Percentiles rank a stretch among this genome's conserved stretches.
phyloP scores from a whole-genome alignment of 2,888 invertebrate species.

The Athalia circularis region DNA sequence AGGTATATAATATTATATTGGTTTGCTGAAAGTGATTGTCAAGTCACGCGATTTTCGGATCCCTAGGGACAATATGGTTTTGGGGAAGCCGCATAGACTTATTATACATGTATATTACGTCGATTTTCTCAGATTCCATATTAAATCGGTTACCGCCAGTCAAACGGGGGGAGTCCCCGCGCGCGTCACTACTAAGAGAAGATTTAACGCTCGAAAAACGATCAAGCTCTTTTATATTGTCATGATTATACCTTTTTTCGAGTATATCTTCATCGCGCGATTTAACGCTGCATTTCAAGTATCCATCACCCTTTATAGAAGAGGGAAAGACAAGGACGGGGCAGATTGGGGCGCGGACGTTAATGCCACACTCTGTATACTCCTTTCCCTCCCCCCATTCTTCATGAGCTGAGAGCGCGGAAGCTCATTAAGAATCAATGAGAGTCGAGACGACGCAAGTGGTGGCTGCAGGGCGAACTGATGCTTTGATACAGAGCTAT shows the following conservation, averaged over 20 bases:
- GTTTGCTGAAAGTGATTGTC: not conserved
- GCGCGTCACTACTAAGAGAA: not conserved
- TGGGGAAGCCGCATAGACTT: not conserved
- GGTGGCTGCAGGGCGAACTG: conserved; percentile 29
- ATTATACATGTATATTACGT: not conserved
- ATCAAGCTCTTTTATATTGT: not conserved
- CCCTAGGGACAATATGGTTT: not conserved
- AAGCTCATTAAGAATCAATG: conserved; percentile 61
- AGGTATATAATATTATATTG: not conserved
- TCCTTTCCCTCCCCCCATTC: conserved; percentile 5
- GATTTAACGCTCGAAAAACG: conserved; percentile 1
- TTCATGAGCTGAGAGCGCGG: conserved; percentile 38
- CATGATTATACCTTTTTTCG: not conserved
- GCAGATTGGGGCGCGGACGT: conserved; percentile 24
- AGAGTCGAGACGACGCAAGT: conserved; percentile 48
- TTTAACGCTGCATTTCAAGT: conserved; percentile 23
- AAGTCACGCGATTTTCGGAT: conserved; percentile 4
- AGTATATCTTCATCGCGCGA: conserved; percentile 6
- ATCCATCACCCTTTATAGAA: not conserved
- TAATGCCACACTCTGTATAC: conserved; percentile 26
- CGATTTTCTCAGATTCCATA: conserved; percentile 20
- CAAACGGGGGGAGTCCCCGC: not conserved
- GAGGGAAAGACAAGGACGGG: not conserved
- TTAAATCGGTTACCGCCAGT: not conserved
- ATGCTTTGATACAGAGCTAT: conserved; percentile 34